Conservation (phyloP, 2,888 invertebrate species). For the Cephus spinipes region DNA sequence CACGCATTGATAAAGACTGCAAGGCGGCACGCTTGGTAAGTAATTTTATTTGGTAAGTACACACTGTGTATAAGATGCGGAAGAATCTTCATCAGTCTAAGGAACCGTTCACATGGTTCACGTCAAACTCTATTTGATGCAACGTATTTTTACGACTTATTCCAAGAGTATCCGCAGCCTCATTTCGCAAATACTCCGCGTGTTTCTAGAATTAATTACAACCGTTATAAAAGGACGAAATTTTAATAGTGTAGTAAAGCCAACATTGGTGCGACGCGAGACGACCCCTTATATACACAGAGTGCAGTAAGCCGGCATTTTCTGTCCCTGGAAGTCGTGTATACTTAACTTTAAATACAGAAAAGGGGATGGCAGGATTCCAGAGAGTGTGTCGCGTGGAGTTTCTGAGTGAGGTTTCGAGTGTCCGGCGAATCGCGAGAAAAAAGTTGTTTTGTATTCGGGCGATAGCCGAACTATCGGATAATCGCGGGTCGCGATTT, state of each 20-base stretch:
- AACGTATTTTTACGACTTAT: constrained; percentile 12
- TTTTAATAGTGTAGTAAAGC: background rate
- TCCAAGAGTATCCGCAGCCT: background rate
- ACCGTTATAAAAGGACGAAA: constrained; percentile 15
- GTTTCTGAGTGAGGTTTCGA: no score
- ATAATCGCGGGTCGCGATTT: no score
- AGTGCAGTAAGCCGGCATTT: background rate
- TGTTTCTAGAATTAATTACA: constrained; percentile 13
- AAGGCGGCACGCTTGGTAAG: background rate
- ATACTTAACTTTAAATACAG: background rate
- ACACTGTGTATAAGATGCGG: background rate
- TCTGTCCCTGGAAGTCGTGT: background rate
- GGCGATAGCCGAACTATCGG: no score
- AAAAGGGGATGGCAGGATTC: no score
- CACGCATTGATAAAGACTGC: background rate
- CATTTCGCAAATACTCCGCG: background rate
- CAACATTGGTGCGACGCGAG: background rate
- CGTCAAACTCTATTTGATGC: background rate
- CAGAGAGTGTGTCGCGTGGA: no score
- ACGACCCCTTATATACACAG: background rate
- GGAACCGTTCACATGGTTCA: background rate
- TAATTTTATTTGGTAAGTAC: background rate
- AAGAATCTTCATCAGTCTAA: background rate
- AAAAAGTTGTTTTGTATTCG: no score
- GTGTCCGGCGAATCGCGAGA: no score